Base-by-base conservation (phyloP, 2,113 vertebrate species). In the Cynoglossus semilaevis region DNA sequence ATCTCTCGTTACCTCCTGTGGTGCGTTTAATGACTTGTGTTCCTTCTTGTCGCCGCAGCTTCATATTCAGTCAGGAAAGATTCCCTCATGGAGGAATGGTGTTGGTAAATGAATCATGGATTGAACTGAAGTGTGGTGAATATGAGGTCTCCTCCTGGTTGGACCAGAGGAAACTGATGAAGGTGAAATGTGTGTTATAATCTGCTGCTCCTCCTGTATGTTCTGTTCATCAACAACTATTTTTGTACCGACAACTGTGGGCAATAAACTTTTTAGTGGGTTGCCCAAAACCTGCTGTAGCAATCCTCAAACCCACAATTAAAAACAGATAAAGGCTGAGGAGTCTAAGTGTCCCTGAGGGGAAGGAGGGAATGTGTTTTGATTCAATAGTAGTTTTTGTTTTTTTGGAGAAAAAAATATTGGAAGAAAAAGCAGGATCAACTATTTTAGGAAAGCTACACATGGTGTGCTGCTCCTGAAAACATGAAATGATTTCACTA, bases 21-120 rank as follows among this genome's bases (percentile, higher is more conserved):
- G 72, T 74, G 77, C 64, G 68, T 70, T 76, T 77, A 72, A 82
- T 78, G 65, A 78, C 65, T 74, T 67, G 22, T 5, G 43, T 72
- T 75, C 19, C 63, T 29, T 22, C 59, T 45, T 16, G 63, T 78
- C 80, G 81, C 58, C 76, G 78, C 70, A 59, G 64, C 72, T 78
- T 70, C 34, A 70, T 74, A 77, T 74, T 64, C 58, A 58, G 52
- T 18, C 16, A 9, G 44, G 7, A 47, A 49, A 67, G 18, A 77
- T 72, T 68, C 40, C 51, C 56, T 44, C 13, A 63, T 43, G 54
- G 40, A 16, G 58, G 36, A 69, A 67, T 70, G n/a, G 36, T 62
- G 61, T 48, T 51, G 41, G 38, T 54, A 29, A 48, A 13, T 37
- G 63, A 75, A 66, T 79, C 8, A 43, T 62, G 52, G 73, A 70